A percentile compares a stretch with the other conserved stretches of the same genome.
Conservation (phyloP, 1,140 invertebrate species). For the Lepeophtheirus salmonis region DNA sequence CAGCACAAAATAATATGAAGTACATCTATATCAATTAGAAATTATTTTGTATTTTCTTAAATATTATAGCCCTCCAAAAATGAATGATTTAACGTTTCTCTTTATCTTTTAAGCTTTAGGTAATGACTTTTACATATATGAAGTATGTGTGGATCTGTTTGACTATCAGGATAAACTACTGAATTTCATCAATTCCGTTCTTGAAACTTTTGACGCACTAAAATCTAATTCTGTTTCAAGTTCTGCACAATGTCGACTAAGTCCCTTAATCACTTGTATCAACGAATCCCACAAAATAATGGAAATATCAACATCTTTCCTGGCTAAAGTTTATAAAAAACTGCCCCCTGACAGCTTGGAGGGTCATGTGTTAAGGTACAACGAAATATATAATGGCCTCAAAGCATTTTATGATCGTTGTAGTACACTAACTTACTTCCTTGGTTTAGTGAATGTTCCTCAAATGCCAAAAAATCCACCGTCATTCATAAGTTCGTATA, state of each 20-base stretch:
- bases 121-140: neutral
- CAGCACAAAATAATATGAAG: too few species aligned
- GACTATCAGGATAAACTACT: constrained; percentile 6
- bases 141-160: neutral
- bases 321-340: constrained; percentile 66
- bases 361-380: neutral
- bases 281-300: constrained; percentile 91
- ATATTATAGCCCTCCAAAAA: too few species aligned
- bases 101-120: too few species aligned
- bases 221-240: constrained; percentile 91
- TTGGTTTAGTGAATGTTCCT: neutral
- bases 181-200: constrained; percentile 41
- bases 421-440: neutral
- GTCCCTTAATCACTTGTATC: constrained; percentile 90
- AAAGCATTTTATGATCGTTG: neutral
- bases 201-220: constrained; percentile 76
- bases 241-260: constrained; percentile 81
- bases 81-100: too few species aligned
- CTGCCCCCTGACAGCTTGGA: neutral
- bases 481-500: neutral
- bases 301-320: constrained; percentile 83
- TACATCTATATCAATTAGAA: too few species aligned
- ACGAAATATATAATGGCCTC: neutral
- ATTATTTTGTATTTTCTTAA: too few species aligned
- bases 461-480: neutral